A percentile compares a stretch with the other conserved stretches of the same genome.
These are phyloP conservation scores for Colletes collaris DNA, from an alignment of 2,888 invertebrate genomes.

Conservation along the genomic window DNA sequence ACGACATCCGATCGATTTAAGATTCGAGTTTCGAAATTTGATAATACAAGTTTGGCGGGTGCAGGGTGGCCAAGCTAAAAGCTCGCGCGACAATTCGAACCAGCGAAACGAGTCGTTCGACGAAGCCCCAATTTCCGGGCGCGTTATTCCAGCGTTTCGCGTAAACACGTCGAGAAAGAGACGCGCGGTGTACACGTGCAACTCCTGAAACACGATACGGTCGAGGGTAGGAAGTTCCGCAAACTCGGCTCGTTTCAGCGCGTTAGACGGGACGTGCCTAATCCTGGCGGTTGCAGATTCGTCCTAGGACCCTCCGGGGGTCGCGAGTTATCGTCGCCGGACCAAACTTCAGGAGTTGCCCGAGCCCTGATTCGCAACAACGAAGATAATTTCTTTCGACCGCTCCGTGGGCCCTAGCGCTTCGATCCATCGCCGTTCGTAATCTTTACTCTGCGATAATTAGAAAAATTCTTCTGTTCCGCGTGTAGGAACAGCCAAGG, in stretches of 20 bases:
- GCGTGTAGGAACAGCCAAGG: too few species aligned
- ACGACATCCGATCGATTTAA: too few species aligned
- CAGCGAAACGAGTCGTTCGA: conserved; percentile 10
- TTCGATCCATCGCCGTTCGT: neutral
- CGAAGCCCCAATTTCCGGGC: conserved; percentile 37
- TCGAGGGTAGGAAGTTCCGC: conserved; percentile 55
- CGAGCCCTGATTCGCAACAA: conserved; percentile 59
- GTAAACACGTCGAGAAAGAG: conserved; percentile 37
- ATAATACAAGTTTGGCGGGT: too few species aligned
- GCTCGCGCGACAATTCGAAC: neutral
- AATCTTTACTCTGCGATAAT: neutral
- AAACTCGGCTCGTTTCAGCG: conserved; percentile 67
- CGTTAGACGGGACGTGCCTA: conserved; percentile 67
- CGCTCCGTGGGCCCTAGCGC: neutral
- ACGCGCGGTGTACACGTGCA: conserved; percentile 25
- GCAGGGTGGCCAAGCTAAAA: too few species aligned
- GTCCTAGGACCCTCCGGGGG: conserved; percentile 55
- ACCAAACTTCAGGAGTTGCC: conserved; percentile 58
- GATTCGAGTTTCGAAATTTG: too few species aligned
- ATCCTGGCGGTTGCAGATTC: conserved; percentile 67
- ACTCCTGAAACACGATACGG: conserved; percentile 57
- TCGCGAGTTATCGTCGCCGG: conserved; percentile 67
- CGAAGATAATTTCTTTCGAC: conserved; percentile 54
- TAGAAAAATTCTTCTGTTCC: too few species aligned
- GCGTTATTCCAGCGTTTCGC: conserved; percentile 46